Evolutionary conservation across 2,888 invertebrate species (phyloP).

Genomic region (Hirtodrosophila duncani): DNA sequence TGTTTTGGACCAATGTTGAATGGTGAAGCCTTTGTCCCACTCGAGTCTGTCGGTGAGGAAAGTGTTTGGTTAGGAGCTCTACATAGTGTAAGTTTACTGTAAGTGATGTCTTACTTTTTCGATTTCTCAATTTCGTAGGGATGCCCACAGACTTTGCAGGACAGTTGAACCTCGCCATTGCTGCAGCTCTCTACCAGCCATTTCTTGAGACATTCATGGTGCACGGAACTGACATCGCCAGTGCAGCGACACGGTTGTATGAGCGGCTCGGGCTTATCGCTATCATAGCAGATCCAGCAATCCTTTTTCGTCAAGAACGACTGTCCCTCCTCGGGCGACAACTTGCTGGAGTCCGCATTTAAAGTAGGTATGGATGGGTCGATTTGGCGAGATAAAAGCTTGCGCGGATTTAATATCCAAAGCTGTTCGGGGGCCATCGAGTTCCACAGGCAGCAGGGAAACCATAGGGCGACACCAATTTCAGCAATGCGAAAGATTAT

Average conservation of each 20-base stretch:
- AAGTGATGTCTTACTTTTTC: conserved; percentile 79
- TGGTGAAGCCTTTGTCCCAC: conserved; percentile 90
- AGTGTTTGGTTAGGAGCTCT: too few species aligned
- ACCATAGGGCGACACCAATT: conserved; percentile 96
- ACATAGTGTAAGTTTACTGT: not conserved
- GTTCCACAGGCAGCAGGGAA: conserved; percentile 97
- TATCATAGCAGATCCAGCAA: conserved; percentile 97
- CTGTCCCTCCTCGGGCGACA: conserved; percentile 80
- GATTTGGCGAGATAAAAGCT: conserved; percentile 85
- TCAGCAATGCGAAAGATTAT: conserved; percentile 93
- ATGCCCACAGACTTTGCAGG: conserved; percentile 91
- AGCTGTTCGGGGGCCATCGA: conserved; percentile 95
- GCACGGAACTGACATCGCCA: conserved; percentile 94
- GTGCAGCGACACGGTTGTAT: conserved; percentile 94
- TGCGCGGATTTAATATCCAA: conserved; percentile 95
- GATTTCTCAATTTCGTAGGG: conserved; percentile 89
- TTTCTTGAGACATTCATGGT: conserved; percentile 92
- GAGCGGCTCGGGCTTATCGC: conserved; percentile 87
- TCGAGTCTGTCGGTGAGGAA: conserved; percentile 81
- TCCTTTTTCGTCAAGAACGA: conserved; percentile 83
- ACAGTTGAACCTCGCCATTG: conserved; percentile 84
- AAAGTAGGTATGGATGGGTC: conserved; percentile 80
- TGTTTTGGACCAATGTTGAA: conserved; percentile 91
- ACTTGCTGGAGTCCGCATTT: conserved; percentile 74
- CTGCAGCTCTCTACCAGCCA: conserved; percentile 94